A percentile compares a stretch with the other conserved stretches of the same genome.
Evolutionary conservation across 2,797 vertebrate genomes (phyloP).

Genomic region (Zenarchopterus dispar): DNA sequence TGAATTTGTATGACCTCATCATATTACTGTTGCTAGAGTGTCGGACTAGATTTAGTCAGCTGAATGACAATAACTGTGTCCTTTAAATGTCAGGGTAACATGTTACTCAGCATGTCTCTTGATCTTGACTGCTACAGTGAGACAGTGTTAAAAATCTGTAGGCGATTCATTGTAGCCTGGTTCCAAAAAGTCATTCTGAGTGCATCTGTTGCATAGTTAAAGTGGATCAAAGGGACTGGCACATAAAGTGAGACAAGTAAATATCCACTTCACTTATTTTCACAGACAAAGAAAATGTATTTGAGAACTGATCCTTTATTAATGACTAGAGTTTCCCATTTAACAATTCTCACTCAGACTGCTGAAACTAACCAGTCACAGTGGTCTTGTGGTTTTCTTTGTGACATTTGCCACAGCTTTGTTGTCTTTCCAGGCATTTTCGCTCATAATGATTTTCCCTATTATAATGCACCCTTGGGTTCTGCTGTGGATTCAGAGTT

Average conservation of each 20-base stretch:
- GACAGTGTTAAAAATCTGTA: conserved; percentile 36
- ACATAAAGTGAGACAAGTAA: conserved; percentile 25
- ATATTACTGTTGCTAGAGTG: conserved; percentile 28
- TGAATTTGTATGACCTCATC: conserved; percentile 49
- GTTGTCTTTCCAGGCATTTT: conserved; percentile 65
- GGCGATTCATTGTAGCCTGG: conserved; percentile 32
- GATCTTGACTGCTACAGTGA: conserved; percentile 23
- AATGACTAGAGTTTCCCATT: conserved; percentile 47
- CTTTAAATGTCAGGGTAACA: conserved; percentile 18
- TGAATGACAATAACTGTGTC: conserved; percentile 22
- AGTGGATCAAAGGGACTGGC: conserved; percentile 20
- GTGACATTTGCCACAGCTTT: conserved; percentile 67
- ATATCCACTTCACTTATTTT: conserved; percentile 45
- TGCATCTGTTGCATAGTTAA: conserved; percentile 48
- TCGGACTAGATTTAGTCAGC: conserved; percentile 32
- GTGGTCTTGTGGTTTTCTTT: conserved; percentile 51
- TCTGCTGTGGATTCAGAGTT: conserved; percentile 47
- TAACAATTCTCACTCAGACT: conserved; percentile 31
- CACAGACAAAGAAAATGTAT: conserved; percentile 38
- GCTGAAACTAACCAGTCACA: conserved; percentile 60
- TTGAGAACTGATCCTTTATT: conserved; percentile 32
- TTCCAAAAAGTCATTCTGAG: conserved; percentile 40
- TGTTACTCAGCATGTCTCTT: conserved; percentile 18
- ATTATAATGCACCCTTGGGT: conserved; percentile 59
- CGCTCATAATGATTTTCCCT: conserved; percentile 40